Evolutionary conservation across 2,888 invertebrate species (phyloP).

Genomic region (Brenthis daphne): DNA sequence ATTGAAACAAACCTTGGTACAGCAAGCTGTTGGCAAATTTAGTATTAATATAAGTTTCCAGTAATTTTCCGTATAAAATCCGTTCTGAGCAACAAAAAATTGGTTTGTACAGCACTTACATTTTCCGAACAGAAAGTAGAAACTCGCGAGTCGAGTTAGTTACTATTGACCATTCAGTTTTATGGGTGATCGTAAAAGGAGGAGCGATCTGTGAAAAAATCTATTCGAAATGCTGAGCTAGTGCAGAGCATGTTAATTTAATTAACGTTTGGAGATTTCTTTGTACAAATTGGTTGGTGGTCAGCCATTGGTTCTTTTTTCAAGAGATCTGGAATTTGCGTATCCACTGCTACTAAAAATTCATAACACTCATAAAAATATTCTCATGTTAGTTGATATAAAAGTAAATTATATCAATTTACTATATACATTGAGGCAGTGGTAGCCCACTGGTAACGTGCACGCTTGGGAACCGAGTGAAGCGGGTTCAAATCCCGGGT

Average conservation of each 20-base stretch:
- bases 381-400: too few species aligned
- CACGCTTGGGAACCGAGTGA: too few species aligned
- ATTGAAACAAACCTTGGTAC: too few species aligned
- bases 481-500: too few species aligned
- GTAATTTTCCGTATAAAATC: conserved; percentile 29
- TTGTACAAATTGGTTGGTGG: conserved; percentile 26
- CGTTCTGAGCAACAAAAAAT: conserved; percentile 39
- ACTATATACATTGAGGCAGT: too few species aligned
- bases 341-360: too few species aligned
- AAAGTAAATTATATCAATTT: too few species aligned
- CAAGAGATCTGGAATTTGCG: too few species aligned
- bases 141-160: conserved; percentile 48
- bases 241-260: conserved; percentile 65
- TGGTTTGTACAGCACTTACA: conserved; percentile 39
- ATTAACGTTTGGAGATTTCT: conserved; percentile 44
- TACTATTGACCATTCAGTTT: conserved; percentile 63
- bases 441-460: too few species aligned
- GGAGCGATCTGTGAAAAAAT: conserved; percentile 55
- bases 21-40: too few species aligned
- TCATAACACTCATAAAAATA: too few species aligned
- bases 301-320: conserved; percentile 14
- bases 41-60: too few species aligned
- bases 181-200: conserved; percentile 65
- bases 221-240: conserved; percentile 49
- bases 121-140: conserved; percentile 39